Conservation (phyloP, 2,113 vertebrate genomes). For the Dolichotis patagonum region DNA sequence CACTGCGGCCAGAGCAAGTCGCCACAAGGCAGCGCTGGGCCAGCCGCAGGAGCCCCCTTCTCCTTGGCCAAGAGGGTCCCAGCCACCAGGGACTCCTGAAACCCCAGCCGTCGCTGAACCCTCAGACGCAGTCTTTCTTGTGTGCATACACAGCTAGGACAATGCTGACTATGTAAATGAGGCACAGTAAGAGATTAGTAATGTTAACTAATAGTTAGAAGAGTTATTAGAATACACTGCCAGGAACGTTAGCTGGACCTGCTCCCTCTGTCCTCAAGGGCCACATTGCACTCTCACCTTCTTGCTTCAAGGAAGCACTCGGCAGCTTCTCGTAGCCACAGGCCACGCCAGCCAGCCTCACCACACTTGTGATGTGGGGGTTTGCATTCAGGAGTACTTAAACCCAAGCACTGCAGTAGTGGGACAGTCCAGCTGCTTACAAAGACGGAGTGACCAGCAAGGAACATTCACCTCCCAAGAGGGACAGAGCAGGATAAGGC, state of each 20-base stretch:
- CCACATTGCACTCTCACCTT: not conserved
- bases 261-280: not conserved
- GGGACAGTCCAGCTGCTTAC: not conserved
- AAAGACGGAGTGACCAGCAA: not conserved
- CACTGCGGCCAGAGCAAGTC: not conserved
- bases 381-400: not conserved
- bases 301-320: not conserved
- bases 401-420: not conserved
- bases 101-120: not conserved
- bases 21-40: not conserved
- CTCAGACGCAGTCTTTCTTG: not conserved
- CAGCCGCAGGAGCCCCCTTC: not conserved
- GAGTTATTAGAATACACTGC: not conserved
- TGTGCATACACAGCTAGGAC: not conserved
- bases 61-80: not conserved
- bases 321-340: too few relatives aligned
- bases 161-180: not conserved
- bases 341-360: not conserved
- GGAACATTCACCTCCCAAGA: not conserved
- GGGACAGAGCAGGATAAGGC: not conserved
- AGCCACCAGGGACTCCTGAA: too few relatives aligned
- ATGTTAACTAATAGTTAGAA: not conserved
- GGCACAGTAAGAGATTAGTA: not conserved
- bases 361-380: not conserved
- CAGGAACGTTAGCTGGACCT: not conserved